Percentiles rank a stretch among this genome's conserved stretches.
Evolutionary conservation across 2,797 vertebrate genomes (phyloP).

Genomic region (Acanthiza pusilla): DNA sequence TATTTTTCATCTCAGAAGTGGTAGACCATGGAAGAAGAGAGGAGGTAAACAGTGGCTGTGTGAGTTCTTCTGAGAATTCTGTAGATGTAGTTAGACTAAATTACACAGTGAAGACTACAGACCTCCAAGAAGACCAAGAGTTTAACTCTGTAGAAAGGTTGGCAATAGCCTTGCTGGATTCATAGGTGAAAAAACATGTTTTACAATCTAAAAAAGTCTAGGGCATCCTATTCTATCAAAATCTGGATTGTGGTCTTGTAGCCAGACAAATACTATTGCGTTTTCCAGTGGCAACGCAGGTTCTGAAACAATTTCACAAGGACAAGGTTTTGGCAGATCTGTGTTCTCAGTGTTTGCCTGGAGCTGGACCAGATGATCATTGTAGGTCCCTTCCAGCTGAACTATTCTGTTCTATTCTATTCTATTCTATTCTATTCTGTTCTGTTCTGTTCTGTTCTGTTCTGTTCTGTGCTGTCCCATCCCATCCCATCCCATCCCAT

Average conservation of each 20-base stretch:
- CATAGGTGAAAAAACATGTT: background rate
- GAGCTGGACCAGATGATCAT: rapidly evolving
- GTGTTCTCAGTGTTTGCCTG: background rate
- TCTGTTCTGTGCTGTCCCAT: too few species aligned
- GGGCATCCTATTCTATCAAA: background rate
- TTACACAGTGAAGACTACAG: background rate
- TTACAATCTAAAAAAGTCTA: background rate
- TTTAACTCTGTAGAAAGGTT: background rate
- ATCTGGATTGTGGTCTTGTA: background rate
- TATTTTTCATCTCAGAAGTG: background rate
- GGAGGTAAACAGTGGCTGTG: background rate
- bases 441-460: too few species aligned
- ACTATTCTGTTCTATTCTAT: background rate
- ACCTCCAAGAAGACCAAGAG: background rate
- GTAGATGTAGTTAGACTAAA: background rate
- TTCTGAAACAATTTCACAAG: background rate
- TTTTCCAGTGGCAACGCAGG: background rate
- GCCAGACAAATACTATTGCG: background rate
- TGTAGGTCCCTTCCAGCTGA: background rate
- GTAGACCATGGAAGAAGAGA: background rate
- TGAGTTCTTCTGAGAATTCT: background rate
- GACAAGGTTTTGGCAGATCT: background rate
- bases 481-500: background rate
- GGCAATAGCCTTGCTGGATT: background rate
- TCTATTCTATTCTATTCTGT: too few species aligned